Percentiles rank a stretch among this genome's conserved stretches.
Evolutionary conservation across 2,888 invertebrate species (phyloP).

Genomic region (Xanthorhoe spadicearia): DNA sequence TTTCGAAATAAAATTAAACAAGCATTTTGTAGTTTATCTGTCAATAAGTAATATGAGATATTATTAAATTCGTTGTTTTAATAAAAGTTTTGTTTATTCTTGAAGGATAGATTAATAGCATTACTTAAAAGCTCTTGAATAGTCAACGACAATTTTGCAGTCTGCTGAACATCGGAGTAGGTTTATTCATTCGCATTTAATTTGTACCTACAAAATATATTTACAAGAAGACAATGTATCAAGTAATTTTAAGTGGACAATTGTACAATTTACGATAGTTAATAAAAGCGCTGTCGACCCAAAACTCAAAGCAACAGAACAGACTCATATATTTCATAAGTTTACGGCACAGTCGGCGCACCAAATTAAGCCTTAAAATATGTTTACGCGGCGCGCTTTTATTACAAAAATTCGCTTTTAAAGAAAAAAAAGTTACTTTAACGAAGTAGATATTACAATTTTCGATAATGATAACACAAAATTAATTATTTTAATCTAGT

Average conservation of each 20-base stretch:
- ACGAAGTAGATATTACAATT: neutral
- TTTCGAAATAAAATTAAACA: too few species aligned
- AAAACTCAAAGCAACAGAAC: slow-evolving; percentile 43
- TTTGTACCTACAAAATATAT: neutral
- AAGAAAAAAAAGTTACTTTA: neutral
- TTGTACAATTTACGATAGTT: slow-evolving; percentile 45
- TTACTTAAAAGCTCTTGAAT: neutral
- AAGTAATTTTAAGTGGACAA: neutral
- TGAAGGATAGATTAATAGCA: too few species aligned
- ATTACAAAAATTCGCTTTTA: slow-evolving; percentile 18
- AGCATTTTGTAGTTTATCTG: too few species aligned
- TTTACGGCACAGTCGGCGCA: slow-evolving; percentile 44
- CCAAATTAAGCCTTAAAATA: slow-evolving; percentile 45
- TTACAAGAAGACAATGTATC: neutral
- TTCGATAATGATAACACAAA: neutral
- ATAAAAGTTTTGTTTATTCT: too few species aligned
- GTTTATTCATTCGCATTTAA: neutral
- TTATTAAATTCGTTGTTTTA: too few species aligned
- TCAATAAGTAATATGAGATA: too few species aligned
- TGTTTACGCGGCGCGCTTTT: slow-evolving; percentile 32
- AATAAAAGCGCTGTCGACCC: slow-evolving; percentile 48
- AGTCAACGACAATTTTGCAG: neutral
- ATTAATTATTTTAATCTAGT: neutral
- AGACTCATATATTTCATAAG: slow-evolving; percentile 57
- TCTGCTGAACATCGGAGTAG: neutral